Base-by-base conservation (phyloP, 2,797 vertebrate species). In the Tamandua tetradactyla region DNA sequence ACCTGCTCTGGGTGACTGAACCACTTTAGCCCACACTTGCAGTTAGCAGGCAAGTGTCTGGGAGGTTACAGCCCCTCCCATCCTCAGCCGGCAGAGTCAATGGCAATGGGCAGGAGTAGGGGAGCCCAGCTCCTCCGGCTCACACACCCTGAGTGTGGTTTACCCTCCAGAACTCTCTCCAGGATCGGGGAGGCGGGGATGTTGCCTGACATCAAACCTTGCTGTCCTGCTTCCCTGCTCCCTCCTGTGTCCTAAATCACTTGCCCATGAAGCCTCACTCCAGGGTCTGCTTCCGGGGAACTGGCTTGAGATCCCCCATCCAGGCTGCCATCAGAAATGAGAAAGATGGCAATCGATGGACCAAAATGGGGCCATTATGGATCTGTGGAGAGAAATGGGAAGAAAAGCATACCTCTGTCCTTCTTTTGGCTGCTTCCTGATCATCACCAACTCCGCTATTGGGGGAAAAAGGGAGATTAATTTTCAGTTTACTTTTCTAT, bases 401-500 rank as follows among this genome's bases (percentile, higher is more conserved):
- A 17, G 40, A 79, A 69, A 72, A 32, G 10, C 69, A 23, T 2
- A 1, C 2, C 3, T 11, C 2, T 32, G 61, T 25, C 49, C 59
- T 37, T 79, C 22, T 32, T 82, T n/a, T 30, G 30, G 37, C 74
- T 74, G 68, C 69, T 69, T 71, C 10, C 85, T 55, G 4, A 69
- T 47, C 49, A 49, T 86, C 82, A 87, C 13, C 87, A 96, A 35
- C 25, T 76, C 72, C 75, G 88, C 37, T 5, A 87, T 0, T 23
- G n/a, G 87, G 90, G 25, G 27, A 25, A 72, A 71, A 83, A 94
- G 93, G 3, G 74, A 76, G 93, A 96, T 96, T 96, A 85, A 95
- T 97, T 98, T 97, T 97, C 89, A 96, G 93, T 97, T 98, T 98
- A 97, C 96, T 98, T 97, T 97, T 95, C 93, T 97, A 97, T 94